Conservation (phyloP, 2,888 invertebrate genomes). For the Chelonus formosanus region DNA sequence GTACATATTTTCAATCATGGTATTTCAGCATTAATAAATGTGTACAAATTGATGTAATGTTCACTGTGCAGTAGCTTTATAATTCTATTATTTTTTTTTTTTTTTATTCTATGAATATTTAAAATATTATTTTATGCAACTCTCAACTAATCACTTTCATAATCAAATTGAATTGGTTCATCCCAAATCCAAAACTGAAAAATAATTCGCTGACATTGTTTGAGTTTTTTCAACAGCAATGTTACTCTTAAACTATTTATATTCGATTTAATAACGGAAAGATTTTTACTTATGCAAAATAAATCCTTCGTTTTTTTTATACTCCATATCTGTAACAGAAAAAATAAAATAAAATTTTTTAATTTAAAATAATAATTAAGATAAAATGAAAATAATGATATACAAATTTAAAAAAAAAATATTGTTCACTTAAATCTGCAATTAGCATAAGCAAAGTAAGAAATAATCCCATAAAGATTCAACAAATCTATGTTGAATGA, state of each 20-base stretch:
- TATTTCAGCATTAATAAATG: too few relatives aligned
- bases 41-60: too few relatives aligned
- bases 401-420: too few relatives aligned
- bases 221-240: constrained; percentile 37
- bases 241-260: constrained; percentile 16
- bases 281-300: too few relatives aligned
- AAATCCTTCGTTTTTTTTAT: too few relatives aligned
- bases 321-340: background rate
- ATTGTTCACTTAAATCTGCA: too few relatives aligned
- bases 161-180: constrained; percentile 39
- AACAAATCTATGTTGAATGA: background rate
- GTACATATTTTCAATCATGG: too few relatives aligned
- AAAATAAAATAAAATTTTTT: background rate
- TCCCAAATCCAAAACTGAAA: constrained; percentile 58
- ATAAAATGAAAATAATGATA: too few relatives aligned
- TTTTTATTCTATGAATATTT: background rate
- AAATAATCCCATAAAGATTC: too few relatives aligned
- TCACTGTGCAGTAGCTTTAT: too few relatives aligned
- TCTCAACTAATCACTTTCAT: background rate
- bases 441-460: too few relatives aligned
- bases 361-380: background rate
- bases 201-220: constrained; percentile 56
- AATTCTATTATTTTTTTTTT: background rate
- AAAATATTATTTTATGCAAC: background rate
- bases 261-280: constrained; percentile 2